Evolutionary conservation across 2,797 vertebrate genomes (phyloP), one percentile per base, ranked within the genome.

Genomic region (Lutra lutra): DNA sequence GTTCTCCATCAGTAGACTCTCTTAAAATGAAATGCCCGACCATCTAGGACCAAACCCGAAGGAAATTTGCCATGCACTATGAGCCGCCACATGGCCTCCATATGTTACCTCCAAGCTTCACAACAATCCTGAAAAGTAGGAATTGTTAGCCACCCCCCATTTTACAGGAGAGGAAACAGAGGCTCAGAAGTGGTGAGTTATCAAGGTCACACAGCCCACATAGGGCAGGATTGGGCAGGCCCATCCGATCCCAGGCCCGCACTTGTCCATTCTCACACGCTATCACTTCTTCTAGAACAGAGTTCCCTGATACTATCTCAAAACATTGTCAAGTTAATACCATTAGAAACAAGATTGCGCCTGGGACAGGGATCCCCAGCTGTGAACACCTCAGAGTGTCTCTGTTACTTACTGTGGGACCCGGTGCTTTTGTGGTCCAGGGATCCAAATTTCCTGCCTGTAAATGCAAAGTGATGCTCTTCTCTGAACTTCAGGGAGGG

Each of bases 111-210:
- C 7, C 40, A 43, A 46, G 60, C 38, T 29, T 91, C 78, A n/a
- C 32, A 58, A 46, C 27, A 43, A 35, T 35, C 29, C 32, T 62
- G 95, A 40, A 73, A 66, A 68, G 60, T 51, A 54, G 51, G 66
- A 78, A 48, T 84, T 75, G 46, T 51, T 58, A 70, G 58, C 14
- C 8, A 51, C 48, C 48, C 43, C 14, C 18, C 35, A 17, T 79
- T 94, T 86, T 54, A 91, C 10, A 48, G 27, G 77, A 11, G 62
- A 89, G 38, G 48, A 93, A 77, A 94, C 46, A 79, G 58, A 90
- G 46, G 15, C 79, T n/a, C 60, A 60, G 73, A 91, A 70, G 27
- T 5, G 35, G 29, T 77, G 72, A 78, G 64, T 83, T 48, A 23
- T 54, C 17, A 66, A 73, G 75, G 60, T 87, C 75, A 56, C 35